phyloP scores from a whole-genome alignment of 2,888 invertebrate species.

The Brachynemurus nebulosus region DNA sequence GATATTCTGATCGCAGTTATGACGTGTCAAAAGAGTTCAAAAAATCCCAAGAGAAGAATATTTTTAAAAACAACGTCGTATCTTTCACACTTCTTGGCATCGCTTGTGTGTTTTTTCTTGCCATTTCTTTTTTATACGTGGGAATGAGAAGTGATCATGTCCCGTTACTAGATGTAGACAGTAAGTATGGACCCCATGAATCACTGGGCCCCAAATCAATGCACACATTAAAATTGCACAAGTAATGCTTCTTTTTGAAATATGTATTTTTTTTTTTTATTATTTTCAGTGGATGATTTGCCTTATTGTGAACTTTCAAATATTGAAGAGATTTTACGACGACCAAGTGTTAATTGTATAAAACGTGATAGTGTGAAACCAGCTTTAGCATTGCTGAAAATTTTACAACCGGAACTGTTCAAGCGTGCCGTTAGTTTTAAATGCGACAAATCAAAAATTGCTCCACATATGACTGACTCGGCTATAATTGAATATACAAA shows the following conservation, averaged over 20 bases:
- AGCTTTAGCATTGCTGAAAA: conserved; percentile 48
- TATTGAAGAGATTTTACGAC: conserved; percentile 26
- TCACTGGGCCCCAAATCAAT: not conserved
- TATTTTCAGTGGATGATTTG: conserved; percentile 34
- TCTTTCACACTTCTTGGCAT: conserved; percentile 47
- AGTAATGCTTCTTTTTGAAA: not conserved
- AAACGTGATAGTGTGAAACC: conserved; percentile 43
- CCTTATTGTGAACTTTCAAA: conserved; percentile 39
- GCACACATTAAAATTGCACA: not conserved
- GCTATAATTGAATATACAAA: not conserved
- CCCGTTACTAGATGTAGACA: conserved; percentile 37
- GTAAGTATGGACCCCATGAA: conserved; percentile 26
- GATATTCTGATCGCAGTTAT: conserved; percentile 19
- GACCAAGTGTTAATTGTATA: conserved; percentile 49
- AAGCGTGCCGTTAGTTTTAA: conserved; percentile 40
- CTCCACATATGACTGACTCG: conserved; percentile 43
- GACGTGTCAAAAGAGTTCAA: conserved; percentile 26
- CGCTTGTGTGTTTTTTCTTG: conserved; percentile 48
- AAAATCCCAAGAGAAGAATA: conserved; percentile 32
- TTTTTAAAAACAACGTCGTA: conserved; percentile 45
- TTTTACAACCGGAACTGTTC: conserved; percentile 49
- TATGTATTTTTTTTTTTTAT: not conserved
- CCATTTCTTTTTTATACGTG: conserved; percentile 51
- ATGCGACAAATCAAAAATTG: conserved; percentile 36
- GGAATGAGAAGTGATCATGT: conserved; percentile 47